Base-by-base conservation (phyloP, 2,888 invertebrate genomes). In the Patella caerulea region DNA sequence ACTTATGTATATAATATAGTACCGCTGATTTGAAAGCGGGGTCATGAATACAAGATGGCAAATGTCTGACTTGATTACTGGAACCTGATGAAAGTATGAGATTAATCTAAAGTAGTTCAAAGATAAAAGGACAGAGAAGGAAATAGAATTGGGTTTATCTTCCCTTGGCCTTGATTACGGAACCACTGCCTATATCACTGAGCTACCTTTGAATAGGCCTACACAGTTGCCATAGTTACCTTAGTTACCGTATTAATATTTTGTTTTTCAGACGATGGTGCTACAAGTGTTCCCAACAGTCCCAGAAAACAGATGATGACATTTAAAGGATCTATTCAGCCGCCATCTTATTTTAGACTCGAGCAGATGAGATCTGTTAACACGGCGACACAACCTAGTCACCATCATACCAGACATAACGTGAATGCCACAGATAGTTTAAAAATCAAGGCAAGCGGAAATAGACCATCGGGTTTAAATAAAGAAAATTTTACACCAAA, bases 291-390 rank as follows among this genome's bases (percentile, higher is more conserved):
- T 24, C 65, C 65, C 0, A 65, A 65, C 24, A 65, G 19, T 19
- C 65, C 65, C 0, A 19, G 65, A 24, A 65, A 65, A 65, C 65
- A 65, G 19, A 24, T 24, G 65, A 65, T 65, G 65, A 65, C 65
- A 24, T 24, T 24, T 65, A 65, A 65, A 65, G 65, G 65, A 12
- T 65, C 65, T 0, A 19, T 24, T 19, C 19, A 65, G 24, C 65
- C 19, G 14, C 65, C 65, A 19, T 65, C 65, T 65, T 65, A 65
- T 24, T 65, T 24, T 65, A 65, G 65, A 65, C 65, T 65, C 12
- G 65, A 65, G 12, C 65, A 65, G 24, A 65, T 65, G 12, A 65
- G 24, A 24, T 65, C 65, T 24, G 24, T 24, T 65, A 65, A 65
- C 1, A 15, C 65, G 0, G 24, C 24, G 11, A 24, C 3, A 24